Base-by-base conservation (phyloP, 2,888 invertebrate species). In the Drosophila leonis region DNA sequence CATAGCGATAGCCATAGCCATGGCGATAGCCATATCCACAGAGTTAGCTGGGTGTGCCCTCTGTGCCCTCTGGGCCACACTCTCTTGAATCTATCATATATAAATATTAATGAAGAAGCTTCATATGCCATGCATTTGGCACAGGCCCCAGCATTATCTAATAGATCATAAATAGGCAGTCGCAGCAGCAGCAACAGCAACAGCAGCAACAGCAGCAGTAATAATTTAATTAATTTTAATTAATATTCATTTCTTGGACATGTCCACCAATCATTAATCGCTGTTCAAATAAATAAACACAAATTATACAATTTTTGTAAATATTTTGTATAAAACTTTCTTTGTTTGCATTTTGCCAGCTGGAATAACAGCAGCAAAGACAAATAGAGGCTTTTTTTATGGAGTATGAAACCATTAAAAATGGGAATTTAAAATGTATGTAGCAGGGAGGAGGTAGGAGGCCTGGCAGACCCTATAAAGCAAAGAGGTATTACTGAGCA, bases 71-170 rank as follows among this genome's bases (percentile, higher is more conserved):
- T 27, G 70, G 80, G 70, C 37, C 46, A 49, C 35, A 41, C 31
- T 39, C 49, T 57, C 37, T 35, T 13, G 2, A 65, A 12, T 55
- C 27, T 13, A 10, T 15, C 13, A 15, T 15, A 46, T 61, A 79
- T 75, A 64, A 77, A 77, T 77, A 71, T 77, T 79, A 71, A 77
- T 77, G 71, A 77, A 66, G 35, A 29, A 51, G 54, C 62, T 64
- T 71, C 54, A 61, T 57, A 46, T 73, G 63, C 18, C 37, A 64
- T 66, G 78, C 66, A 66, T 74, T 75, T 72, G 46, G 75, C 77
- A 76, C 61, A 75, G 49, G 44, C 37, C 27, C 20, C 13, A 27
- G 18, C 54, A 64, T 70, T 64, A 78, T 77, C 65, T 78, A 77
- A 78, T 77, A 63, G 65, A 65, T 69, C 79, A 78, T 46, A 35